A percentile compares a stretch with the other conserved stretches of the same genome.
These are phyloP conservation scores for Frieseomelitta varia DNA, from an alignment of 1,140 invertebrate species.

Conservation along the genomic window DNA sequence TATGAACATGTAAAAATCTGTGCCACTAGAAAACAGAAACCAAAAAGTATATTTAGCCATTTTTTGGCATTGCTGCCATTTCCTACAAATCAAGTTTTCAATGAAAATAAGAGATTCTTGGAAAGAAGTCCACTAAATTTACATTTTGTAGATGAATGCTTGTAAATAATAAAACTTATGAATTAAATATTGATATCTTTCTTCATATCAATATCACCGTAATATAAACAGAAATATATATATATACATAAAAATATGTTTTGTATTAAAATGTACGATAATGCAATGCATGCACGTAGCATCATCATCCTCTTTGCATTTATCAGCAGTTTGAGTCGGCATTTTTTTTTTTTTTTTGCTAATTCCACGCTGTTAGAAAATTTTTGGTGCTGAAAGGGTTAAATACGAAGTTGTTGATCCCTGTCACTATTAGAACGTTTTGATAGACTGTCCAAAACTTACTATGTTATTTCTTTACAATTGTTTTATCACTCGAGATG, in stretches of 20 bases:
- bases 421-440: slow-evolving; percentile 21
- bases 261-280: slow-evolving; percentile 34
- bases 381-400: slow-evolving; percentile 56
- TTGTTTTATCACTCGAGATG: neutral
- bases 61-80: slow-evolving; percentile 23
- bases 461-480: slow-evolving; percentile 26
- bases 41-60: slow-evolving; percentile 24
- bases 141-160: slow-evolving; percentile 44
- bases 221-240: slow-evolving; percentile 15
- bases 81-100: slow-evolving; percentile 23
- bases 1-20: slow-evolving; percentile 7
- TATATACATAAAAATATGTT: slow-evolving; percentile 5
- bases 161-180: slow-evolving; percentile 54
- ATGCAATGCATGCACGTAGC: slow-evolving; percentile 11
- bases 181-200: slow-evolving; percentile 38
- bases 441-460: slow-evolving; percentile 19
- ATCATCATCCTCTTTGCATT: slow-evolving; percentile 50
- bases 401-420: slow-evolving; percentile 36
- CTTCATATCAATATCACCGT: slow-evolving; percentile 34
- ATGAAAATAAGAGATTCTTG: slow-evolving; percentile 12
- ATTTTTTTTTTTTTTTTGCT: slow-evolving; percentile 34
- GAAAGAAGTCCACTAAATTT: slow-evolving; percentile 41
- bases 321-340: slow-evolving; percentile 40
- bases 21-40: neutral
- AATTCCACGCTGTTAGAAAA: slow-evolving; percentile 26